phyloP scores from a whole-genome alignment of 2,888 invertebrate species.

The Uropetala carovei region DNA sequence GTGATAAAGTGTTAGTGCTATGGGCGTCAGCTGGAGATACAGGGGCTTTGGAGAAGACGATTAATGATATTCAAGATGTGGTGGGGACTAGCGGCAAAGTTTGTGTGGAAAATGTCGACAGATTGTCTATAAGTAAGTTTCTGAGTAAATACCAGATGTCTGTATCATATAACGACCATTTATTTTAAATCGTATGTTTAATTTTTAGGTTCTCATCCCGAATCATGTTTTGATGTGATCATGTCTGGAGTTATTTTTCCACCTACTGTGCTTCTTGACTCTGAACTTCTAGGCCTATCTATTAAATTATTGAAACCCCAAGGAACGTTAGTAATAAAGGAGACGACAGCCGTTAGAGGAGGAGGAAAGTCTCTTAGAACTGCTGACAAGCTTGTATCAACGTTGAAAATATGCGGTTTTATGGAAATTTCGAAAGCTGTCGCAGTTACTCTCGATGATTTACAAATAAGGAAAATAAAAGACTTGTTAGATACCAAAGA shows the following conservation, averaged over 20 bases:
- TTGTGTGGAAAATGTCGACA: conserved; percentile 79
- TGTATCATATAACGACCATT: background rate
- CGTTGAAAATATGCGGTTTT: conserved; percentile 83
- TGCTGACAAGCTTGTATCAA: conserved; percentile 72
- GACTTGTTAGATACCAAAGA: conserved; percentile 65
- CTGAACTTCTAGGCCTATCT: conserved; percentile 77
- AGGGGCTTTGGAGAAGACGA: conserved; percentile 76
- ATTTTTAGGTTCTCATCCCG: conserved; percentile 77
- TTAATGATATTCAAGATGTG: conserved; percentile 76
- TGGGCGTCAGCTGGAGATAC: conserved; percentile 78
- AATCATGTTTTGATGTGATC: conserved; percentile 81
- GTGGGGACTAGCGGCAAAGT: conserved; percentile 76
- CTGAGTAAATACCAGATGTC: conserved; percentile 13
- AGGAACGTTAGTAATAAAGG: conserved; percentile 79
- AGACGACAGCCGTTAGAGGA: conserved; percentile 69
- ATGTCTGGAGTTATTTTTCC: conserved; percentile 78
- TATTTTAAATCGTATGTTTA: background rate
- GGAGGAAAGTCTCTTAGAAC: conserved; percentile 71
- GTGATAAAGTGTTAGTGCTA: conserved; percentile 78
- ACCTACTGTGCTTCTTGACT: conserved; percentile 74
- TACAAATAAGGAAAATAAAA: conserved; percentile 66
- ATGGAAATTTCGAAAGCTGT: conserved; percentile 72
- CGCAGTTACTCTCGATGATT: conserved; percentile 70
- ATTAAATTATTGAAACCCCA: conserved; percentile 81
- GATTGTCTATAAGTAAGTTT: conserved; percentile 79